These are phyloP conservation scores for Sinelater perroti DNA, from an alignment of 2,888 invertebrate genomes.

Conservation along the genomic window DNA sequence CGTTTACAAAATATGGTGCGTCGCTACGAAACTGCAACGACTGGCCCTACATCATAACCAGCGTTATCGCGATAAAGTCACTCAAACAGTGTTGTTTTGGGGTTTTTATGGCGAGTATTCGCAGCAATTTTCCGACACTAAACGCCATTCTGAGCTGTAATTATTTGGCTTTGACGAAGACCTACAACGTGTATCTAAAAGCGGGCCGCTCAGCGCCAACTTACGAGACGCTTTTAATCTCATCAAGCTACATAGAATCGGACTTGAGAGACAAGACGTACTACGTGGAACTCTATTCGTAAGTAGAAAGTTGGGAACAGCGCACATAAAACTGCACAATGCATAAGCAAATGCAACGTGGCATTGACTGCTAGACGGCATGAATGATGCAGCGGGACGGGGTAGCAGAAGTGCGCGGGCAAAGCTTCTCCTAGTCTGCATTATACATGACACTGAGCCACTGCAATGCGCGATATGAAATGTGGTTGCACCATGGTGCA, in stretches of 20 bases:
- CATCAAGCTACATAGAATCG: background rate
- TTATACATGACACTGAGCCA: conserved; percentile 35
- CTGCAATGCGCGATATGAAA: conserved; percentile 35
- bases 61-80: conserved; percentile 25
- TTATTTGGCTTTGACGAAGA: background rate
- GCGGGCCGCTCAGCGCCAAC: too few relatives aligned
- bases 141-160: background rate
- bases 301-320: conserved; percentile 16
- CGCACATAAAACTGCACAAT: conserved; percentile 17
- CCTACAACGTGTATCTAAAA: too few relatives aligned
- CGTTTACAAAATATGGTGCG: conserved; percentile 30
- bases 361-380: conserved; percentile 22
- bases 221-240: background rate
- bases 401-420: conserved; percentile 28
- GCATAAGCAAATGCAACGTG: conserved; percentile 18
- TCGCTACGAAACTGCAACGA: conserved; percentile 10
- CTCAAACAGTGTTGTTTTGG: conserved; percentile 11
- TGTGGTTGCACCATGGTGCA: conserved; percentile 19
- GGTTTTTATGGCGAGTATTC: conserved; percentile 1
- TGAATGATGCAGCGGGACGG: conserved; percentile 31
- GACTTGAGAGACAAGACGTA: conserved; percentile 7
- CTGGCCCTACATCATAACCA: conserved; percentile 26
- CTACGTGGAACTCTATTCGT: conserved; percentile 9
- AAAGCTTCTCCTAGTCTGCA: conserved; percentile 29
- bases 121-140: background rate